Conservation (phyloP, 2,113 vertebrate species). For the Globicephala melas region DNA sequence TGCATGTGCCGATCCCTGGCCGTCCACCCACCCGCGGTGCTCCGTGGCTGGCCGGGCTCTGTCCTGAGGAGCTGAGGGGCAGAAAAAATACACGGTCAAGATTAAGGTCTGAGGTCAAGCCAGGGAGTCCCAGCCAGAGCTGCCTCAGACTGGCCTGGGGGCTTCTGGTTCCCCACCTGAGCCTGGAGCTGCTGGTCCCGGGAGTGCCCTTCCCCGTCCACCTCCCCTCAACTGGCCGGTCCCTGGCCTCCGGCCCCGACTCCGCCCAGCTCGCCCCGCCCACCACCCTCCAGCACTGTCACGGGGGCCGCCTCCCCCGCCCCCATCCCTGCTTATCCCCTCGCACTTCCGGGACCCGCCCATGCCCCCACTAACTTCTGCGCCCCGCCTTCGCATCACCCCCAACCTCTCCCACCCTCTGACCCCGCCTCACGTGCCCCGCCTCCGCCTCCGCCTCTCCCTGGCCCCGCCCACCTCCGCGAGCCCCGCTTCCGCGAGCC, state of each 20-base stretch:
- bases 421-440: accelerated
- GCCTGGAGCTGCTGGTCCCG: accelerated
- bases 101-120: background rate
- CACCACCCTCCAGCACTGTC: background rate
- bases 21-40: accelerated
- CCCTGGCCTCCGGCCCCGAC: accelerated
- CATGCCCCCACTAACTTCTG: too few relatives aligned
- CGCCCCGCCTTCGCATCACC: accelerated
- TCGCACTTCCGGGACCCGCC: too few relatives aligned
- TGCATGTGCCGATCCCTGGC: too few relatives aligned
- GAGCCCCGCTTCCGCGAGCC: background rate
- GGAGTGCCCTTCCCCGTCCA: background rate
- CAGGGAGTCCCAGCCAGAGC: background rate
- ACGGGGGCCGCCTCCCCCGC: accelerated
- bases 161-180: background rate
- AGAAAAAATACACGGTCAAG: background rate
- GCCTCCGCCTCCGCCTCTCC: too few relatives aligned
- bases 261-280: background rate
- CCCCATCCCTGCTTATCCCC: background rate
- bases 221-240: background rate
- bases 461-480: background rate
- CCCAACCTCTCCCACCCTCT: accelerated
- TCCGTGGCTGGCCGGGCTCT: background rate
- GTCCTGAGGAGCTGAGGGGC: too few relatives aligned
- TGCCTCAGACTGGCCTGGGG: background rate